Evolutionary conservation across 2,888 invertebrate genomes (phyloP).

Genomic region (Malacosoma neustria): DNA sequence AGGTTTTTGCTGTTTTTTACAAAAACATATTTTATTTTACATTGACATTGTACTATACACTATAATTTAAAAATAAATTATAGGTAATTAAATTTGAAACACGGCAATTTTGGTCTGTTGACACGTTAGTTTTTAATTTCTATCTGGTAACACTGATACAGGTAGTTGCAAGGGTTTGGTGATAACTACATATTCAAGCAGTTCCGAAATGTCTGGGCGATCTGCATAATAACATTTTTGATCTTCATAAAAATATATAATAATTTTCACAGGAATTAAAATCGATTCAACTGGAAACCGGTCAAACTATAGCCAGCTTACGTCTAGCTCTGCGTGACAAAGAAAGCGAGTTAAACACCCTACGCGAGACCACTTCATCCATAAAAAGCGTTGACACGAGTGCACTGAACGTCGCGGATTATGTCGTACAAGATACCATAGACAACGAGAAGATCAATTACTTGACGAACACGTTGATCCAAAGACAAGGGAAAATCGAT

Average conservation of each 20-base stretch:
- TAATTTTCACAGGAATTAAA: slow-evolving; percentile 40
- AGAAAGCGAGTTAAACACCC: slow-evolving; percentile 37
- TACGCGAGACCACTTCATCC: slow-evolving; percentile 29
- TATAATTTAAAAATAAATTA: too few relatives aligned
- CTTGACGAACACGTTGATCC: slow-evolving; percentile 88
- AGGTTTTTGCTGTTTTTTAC: too few relatives aligned
- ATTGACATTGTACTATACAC: too few relatives aligned
- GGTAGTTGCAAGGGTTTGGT: too few relatives aligned
- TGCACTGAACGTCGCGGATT: slow-evolving; percentile 58
- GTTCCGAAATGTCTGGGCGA: too few relatives aligned
- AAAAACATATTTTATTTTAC: too few relatives aligned
- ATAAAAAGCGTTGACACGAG: slow-evolving; percentile 34
- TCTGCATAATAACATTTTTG: too few relatives aligned
- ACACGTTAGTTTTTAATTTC: too few relatives aligned
- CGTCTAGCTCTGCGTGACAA: slow-evolving; percentile 40
- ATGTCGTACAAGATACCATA: slow-evolving; percentile 38
- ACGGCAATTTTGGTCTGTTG: too few relatives aligned
- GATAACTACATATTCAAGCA: too few relatives aligned
- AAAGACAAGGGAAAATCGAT: slow-evolving; percentile 91
- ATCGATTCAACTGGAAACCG: slow-evolving; percentile 38
- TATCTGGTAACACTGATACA: too few relatives aligned
- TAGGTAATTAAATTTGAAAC: too few relatives aligned
- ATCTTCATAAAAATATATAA: background rate
- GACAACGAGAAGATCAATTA: slow-evolving; percentile 64
- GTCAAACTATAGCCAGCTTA: slow-evolving; percentile 44